Evolutionary conservation across 1,140 invertebrate genomes (phyloP), one percentile per base, ranked within the genome.

Genomic region (Cardiocondyla obscurior): DNA sequence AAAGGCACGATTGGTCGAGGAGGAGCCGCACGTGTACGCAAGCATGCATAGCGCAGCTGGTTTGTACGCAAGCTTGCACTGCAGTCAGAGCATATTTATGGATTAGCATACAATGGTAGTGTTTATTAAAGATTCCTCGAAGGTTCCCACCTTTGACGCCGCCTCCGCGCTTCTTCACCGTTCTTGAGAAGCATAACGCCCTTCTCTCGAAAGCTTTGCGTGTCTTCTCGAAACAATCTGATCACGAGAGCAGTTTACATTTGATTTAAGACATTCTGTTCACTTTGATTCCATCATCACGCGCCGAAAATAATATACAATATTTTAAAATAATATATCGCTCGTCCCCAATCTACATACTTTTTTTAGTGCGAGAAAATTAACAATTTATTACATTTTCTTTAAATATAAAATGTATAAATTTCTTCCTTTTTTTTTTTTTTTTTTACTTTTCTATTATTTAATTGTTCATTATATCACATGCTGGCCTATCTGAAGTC

Each of bases 41-140:
- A 64, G 86, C 69, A 88, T 69, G 82, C 74, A 72, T 72, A 64
- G 70, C 73, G 86, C 85, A 88, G 86, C 86, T 88, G 86, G 86
- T 88, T 88, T 84, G 86, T 88, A 88, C 86, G 86, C 86, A 74
- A 88, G 85, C 86, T 88, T 88, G 86, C 86, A 88, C 85, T 86
- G 86, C 88, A 77, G 69, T 77, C 83, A 57, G 87, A 58, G 86
- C 86, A 88, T 88, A 88, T 88, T 88, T 88, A 88, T 88, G 86
- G 83, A 88, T 88, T 88, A 88, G 86, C 87, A 88, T 88, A 88
- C 87, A 88, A 88, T 88, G 86, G 83, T 79, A 62, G 87, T 88
- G 86, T 88, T 88, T 88, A 88, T 88, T 88, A 88, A 87, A 88
- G 86, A 88, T 88, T 88, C 87, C 74, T 87, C 83, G 86, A 88